Evolutionary conservation across 23 tunicate species (phyloP), one percentile per base, ranked within the genome.

Genomic region (Trididemnum miniatum): DNA sequence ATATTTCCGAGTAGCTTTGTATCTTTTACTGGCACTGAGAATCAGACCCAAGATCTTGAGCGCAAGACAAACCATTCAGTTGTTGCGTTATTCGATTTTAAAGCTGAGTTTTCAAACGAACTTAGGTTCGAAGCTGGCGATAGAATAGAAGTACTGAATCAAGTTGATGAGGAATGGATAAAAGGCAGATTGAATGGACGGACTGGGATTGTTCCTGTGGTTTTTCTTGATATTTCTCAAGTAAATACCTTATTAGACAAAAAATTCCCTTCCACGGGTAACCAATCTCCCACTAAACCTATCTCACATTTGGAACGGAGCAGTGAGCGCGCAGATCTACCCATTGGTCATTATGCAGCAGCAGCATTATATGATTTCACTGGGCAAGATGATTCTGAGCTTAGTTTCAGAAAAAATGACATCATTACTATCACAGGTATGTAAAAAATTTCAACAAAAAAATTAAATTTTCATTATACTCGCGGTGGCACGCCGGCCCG

Each of bases 141-240:
- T 35, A 40, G 49, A 28, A 60, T 91, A 35, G 76, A 67, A 59
- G 40, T 85, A 44, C 28, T 91, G 0, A 31, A 57, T 12, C 27
- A 39, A 39, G 83, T 80, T 18, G 59, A 90, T 51, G 25, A 40
- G 24, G 89, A 90, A 34, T 90, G 96, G 96, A 24, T 71, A 26
- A 84, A 73, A 39, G 96, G 85, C 18, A 72, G 37, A 36, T 51
- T 26, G 7, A 51, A 75, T 24, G 86, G 82, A 5, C 69, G 75
- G 73, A 5, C 35, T 23, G 96, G 96, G 27, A 72, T 90, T 29
- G 64, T 90, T 25, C 96, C 96, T n/a, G 7, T 54, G 28, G 3
- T 52, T 0, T 86, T 66, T 52, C 79, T 82, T 25, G 35, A 62
- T 20, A 28, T 65, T 71, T n/a, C 84, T 35, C 23, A 74, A 15